Evolutionary conservation across 2,888 invertebrate species (phyloP), one percentile per base, ranked within the genome.

Genomic region (Drosophila nr. perissopoda): DNA sequence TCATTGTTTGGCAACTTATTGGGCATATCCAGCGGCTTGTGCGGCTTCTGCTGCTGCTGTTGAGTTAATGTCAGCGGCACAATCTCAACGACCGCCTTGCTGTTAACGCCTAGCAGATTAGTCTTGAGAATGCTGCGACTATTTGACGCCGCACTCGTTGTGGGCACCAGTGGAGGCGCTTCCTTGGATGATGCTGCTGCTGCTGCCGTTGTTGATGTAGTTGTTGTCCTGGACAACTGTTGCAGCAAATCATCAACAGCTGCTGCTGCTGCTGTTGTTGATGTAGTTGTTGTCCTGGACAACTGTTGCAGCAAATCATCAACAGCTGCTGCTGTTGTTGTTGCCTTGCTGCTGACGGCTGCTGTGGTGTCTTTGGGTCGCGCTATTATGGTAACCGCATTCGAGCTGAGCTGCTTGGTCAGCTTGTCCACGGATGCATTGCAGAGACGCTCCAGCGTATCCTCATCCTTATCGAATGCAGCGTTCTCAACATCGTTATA

Each of bases 371-470:
- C 91, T 69, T 91, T 91, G 69, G 93, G 92, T 25, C 92, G 90
- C n/a, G 93, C 92, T 21, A 89, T 93, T 6, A 92, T 92, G 7
- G 92, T 93, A 0, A 92, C 92, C 18, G 92, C 92, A 78, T 92
- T 92, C 4, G 92, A 90, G 64, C 91, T 92, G 33, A 92, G 76
- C 63, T 92, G 92, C 66, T 92, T 90, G 36, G 91, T 91, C 7
- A 92, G 80, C 73, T 92, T 92, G 56, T 92, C 92, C 4, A 92
- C 92, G 11, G 92, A 92, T 27, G 87, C 78, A 48, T 86, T 87
- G 65, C 65, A 83, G 16, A 78, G 65, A 58, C 60, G 78, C 36
- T 75, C 80, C 45, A 77, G 31, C 2, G 68, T 8, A 5, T 25
- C 54, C 2, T 66, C 78, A 6, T 61, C 69, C n/a, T 67, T 58